Conservation (phyloP, 1,140 invertebrate genomes). For the Nilaparvata lugens region DNA sequence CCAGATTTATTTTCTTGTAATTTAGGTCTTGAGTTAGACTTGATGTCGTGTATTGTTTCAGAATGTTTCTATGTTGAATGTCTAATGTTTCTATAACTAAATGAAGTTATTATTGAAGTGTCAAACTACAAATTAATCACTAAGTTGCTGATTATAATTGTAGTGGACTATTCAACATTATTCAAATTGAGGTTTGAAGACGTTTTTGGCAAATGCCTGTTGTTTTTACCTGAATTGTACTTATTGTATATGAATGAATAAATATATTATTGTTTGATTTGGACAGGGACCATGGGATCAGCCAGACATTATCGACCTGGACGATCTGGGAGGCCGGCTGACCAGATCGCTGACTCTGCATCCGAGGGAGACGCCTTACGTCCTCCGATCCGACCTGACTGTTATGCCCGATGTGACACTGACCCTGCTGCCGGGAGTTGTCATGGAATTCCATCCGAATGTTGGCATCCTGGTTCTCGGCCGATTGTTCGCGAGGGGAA, state of each 20-base stretch:
- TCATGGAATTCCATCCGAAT: constrained; percentile 90
- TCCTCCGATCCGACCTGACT: constrained; percentile 85
- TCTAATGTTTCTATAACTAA: too few species aligned
- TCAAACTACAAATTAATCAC: too few species aligned
- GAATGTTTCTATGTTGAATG: too few species aligned
- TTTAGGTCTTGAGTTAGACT: too few species aligned
- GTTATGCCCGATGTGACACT: constrained; percentile 89
- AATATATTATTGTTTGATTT: background rate
- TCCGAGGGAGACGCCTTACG: constrained; percentile 59
- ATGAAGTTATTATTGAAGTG: too few species aligned
- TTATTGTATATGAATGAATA: too few species aligned
- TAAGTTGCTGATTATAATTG: too few species aligned
- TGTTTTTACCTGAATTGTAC: too few species aligned
- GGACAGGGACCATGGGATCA: constrained; percentile 43
- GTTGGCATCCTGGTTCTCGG: constrained; percentile 95
- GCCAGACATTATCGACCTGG: constrained; percentile 43
- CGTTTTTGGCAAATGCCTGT: too few species aligned
- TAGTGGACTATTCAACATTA: background rate
- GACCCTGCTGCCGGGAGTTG: constrained; percentile 80
- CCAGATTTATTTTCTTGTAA: too few species aligned
- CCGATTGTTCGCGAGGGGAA: constrained; percentile 71
- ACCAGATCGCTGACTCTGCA: constrained; percentile 60
- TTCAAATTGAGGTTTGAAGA: background rate
- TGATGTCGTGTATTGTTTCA: too few species aligned
- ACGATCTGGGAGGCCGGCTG: constrained; percentile 77